A percentile compares a stretch with the other conserved stretches of the same genome.
phyloP scores from a whole-genome alignment of 2,888 invertebrate species.

The Cryptocephalus moraei region DNA sequence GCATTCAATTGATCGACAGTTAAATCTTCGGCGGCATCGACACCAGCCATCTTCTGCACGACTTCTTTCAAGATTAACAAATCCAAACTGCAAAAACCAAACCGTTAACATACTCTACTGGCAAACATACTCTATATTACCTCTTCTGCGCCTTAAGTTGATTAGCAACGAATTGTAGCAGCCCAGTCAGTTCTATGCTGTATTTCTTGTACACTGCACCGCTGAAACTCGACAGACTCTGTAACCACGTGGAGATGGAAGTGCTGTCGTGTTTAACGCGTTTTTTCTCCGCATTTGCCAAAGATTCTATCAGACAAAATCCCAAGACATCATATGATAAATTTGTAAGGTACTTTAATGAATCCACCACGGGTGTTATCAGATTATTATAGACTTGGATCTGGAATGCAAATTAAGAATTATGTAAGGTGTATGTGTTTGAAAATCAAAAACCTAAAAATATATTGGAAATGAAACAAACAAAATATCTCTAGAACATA shows the following conservation, averaged over 20 bases:
- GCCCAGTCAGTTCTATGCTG: conserved; percentile 86
- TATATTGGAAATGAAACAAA: too few relatives aligned
- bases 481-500: too few relatives aligned
- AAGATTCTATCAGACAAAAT: conserved; percentile 88
- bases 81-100: conserved; percentile 57
- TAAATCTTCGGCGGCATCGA: conserved; percentile 93
- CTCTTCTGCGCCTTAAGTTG: conserved; percentile 93
- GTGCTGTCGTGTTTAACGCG: conserved; percentile 82
- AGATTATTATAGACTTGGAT: conserved; percentile 38
- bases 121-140: conserved; percentile 39
- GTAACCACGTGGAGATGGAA: conserved; percentile 87
- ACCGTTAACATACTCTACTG: background rate
- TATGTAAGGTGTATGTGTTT: too few relatives aligned
- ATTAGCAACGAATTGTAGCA: conserved; percentile 95
- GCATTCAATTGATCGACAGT: conserved; percentile 94
- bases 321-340: conserved; percentile 94
- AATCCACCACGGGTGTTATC: conserved; percentile 85
- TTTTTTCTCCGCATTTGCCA: conserved; percentile 67
- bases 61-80: conserved; percentile 91
- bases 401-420: background rate
- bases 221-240: conserved; percentile 89
- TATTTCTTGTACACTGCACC: conserved; percentile 97
- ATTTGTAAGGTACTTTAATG: conserved; percentile 89
- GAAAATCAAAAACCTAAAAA: too few relatives aligned
- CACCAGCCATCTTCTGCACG: conserved; percentile 98